Conservation (phyloP, 2,888 invertebrate species). For the Agrotis clavis region DNA sequence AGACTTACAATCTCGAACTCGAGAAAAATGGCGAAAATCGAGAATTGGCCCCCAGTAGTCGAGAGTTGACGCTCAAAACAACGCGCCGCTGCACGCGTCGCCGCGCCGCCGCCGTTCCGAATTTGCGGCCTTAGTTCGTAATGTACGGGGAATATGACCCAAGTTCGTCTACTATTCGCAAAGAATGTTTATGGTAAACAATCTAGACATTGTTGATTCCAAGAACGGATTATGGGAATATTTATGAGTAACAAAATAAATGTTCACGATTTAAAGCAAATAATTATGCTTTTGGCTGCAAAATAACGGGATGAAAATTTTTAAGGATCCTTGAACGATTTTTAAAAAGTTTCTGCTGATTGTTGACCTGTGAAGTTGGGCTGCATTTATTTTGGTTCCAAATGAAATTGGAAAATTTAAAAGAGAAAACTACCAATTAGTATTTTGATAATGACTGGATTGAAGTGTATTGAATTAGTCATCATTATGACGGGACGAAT, state of each 20-base stretch:
- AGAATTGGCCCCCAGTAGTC: too few relatives aligned
- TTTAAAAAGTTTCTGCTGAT: constrained; percentile 15
- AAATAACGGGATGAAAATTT: constrained; percentile 39
- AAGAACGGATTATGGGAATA: constrained; percentile 52
- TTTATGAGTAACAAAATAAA: constrained; percentile 40
- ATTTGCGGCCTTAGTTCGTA: constrained; percentile 12
- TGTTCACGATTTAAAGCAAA: constrained; percentile 34
- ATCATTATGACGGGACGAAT: neutral
- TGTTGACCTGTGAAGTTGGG: constrained; percentile 15
- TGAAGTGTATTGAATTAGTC: neutral
- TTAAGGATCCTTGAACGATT: constrained; percentile 41
- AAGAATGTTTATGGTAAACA: constrained; percentile 63
- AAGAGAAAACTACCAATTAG: neutral
- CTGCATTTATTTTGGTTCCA: constrained; percentile 8
- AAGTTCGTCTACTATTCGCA: constrained; percentile 60
- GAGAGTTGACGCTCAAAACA: too few relatives aligned
- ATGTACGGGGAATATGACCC: constrained; percentile 39
- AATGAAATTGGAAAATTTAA: constrained; percentile 11
- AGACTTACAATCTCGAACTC: too few relatives aligned
- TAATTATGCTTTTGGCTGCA: constrained; percentile 26
- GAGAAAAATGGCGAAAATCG: too few relatives aligned
- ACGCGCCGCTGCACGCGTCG: too few relatives aligned
- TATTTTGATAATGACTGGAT: too few relatives aligned
- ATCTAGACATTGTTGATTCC: constrained; percentile 58
- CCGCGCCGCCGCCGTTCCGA: too few relatives aligned